Evolutionary conservation across 2,888 invertebrate genomes (phyloP), one percentile per base, ranked within the genome.

Genomic region (Gasteruption jaculator): DNA sequence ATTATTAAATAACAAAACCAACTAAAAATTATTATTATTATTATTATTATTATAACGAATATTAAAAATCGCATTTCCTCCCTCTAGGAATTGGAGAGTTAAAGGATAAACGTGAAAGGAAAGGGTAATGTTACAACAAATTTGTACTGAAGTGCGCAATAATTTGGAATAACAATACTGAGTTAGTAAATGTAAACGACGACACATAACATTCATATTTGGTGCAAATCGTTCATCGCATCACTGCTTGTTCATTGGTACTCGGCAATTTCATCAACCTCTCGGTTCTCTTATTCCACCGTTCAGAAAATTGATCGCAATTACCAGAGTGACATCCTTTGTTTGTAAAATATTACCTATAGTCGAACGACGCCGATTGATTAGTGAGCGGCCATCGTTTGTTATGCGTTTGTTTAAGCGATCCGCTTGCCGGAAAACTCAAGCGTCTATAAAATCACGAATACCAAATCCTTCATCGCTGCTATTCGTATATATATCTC

Each of bases 381-480:
- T 69, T 67, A 64, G 64, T 63, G 58, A 65, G 63, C 53, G 62
- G 63, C 68, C 68, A 67, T 59, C 68, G 67, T 60, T 69, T 68
- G 60, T 65, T 66, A 68, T 63, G 64, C 56, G 58, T 56, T 58
- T 69, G 68, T 56, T 61, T 68, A 58, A 65, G 58, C 56, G 61
- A 53, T 53, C 68, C 65, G 63, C 61, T 66, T 58, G 69, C 68
- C 58, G 69, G 68, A 64, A 66, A 68, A 67, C 66, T 68, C 68
- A 71, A 71, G 60, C 71, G 71, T 66, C 71, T 71, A 71, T n/a
- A n/a, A 54, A 68, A 63, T 57, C 54, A 61, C 53, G 48, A 65
- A 62, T 36, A 60, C 56, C 48, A 54, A n/a, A n/a, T n/a, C n/a
- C n/a, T n/a, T n/a, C n/a, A n/a, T n/a, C n/a, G n/a, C n/a, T n/a